Percentiles rank a stretch among this genome's conserved stretches.
Conservation (phyloP, 2,113 vertebrate genomes). For the Pollachius pollachius region DNA sequence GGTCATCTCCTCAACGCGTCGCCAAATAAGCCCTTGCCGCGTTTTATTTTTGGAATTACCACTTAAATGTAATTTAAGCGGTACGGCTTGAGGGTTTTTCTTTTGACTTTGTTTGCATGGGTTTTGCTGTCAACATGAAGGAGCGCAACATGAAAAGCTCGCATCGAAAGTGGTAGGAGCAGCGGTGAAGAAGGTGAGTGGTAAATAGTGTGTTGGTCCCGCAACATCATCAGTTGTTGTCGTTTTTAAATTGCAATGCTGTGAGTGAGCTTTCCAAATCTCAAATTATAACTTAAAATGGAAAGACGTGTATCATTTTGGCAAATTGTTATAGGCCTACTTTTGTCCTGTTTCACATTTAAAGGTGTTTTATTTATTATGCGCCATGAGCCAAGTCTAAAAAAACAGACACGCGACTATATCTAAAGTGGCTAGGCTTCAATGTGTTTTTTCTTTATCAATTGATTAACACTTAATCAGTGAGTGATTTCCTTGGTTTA, state of each 20-base stretch:
- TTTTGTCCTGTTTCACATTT: too few relatives aligned
- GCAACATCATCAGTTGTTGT: too few relatives aligned
- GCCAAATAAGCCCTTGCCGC: not conserved
- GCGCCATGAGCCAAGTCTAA: too few relatives aligned
- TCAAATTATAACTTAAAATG: too few relatives aligned
- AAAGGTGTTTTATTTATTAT: too few relatives aligned
- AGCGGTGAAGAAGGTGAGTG: too few relatives aligned
- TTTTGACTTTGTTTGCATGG: constrained; percentile 17
- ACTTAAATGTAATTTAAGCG: not conserved
- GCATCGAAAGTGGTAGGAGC: constrained; percentile 51
- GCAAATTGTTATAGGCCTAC: too few relatives aligned
- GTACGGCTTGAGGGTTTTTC: not conserved
- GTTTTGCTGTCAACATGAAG: constrained; percentile 46
- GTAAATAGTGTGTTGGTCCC: too few relatives aligned
- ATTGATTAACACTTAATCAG: not conserved
- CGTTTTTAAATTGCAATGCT: too few relatives aligned
- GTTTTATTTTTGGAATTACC: not conserved
- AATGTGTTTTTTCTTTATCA: not conserved
- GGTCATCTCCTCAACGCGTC: not conserved
- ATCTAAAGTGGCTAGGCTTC: not conserved
- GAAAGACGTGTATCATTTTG: too few relatives aligned
- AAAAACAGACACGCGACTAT: too few relatives aligned
- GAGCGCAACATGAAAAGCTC: constrained; percentile 43
- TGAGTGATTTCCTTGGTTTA: constrained; percentile 34
- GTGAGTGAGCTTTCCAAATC: too few relatives aligned